Conservation (phyloP, 2,113 vertebrate genomes). For the Corythaixoides concolor region DNA sequence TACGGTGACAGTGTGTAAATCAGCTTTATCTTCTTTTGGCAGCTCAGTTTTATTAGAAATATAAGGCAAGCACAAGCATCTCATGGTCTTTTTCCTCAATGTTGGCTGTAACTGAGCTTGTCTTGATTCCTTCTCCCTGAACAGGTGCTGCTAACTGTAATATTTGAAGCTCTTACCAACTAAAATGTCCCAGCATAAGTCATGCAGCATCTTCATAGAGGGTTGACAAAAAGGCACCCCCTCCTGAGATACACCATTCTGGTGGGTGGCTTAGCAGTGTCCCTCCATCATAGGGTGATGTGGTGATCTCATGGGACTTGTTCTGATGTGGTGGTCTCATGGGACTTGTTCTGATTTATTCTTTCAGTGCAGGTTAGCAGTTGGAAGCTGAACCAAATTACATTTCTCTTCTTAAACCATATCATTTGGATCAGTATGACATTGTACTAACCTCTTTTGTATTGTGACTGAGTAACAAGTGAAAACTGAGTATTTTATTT, state of each 20-base stretch:
- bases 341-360: neutral
- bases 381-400: neutral
- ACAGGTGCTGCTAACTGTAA: neutral
- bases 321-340: no score
- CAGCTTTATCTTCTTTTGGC: neutral
- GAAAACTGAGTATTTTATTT: neutral
- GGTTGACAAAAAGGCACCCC: accelerated
- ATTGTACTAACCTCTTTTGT: neutral
- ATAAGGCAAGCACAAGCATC: neutral
- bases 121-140: neutral
- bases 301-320: no score
- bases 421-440: neutral
- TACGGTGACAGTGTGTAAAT: neutral
- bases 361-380: neutral
- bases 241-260: neutral
- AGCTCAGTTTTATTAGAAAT: neutral
- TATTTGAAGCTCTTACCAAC: neutral
- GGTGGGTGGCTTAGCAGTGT: neutral
- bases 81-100: neutral
- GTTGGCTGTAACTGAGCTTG: neutral
- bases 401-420: neutral
- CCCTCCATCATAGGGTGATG: accelerated
- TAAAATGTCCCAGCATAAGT: neutral
- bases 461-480: neutral
- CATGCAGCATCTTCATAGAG: neutral